phyloP scores from a whole-genome alignment of 2,797 vertebrate genomes.

The Euphonia xanthogaster region DNA sequence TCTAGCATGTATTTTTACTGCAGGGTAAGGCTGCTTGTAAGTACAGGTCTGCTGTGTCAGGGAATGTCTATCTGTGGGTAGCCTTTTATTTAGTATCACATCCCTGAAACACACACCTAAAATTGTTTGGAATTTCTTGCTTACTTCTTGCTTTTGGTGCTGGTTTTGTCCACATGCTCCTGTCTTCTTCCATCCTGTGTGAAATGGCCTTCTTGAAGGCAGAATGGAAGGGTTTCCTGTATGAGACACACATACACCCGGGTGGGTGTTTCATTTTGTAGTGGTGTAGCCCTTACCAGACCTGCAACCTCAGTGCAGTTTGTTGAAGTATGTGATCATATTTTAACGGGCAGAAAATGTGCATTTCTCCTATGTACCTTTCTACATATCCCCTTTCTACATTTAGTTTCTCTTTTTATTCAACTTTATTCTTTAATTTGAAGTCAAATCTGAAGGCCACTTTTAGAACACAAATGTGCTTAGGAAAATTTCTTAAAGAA shows the following conservation, averaged over 20 bases:
- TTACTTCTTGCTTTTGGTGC: background rate
- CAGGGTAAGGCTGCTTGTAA: background rate
- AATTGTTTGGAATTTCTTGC: background rate
- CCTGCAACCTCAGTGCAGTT: background rate
- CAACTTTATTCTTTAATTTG: background rate
- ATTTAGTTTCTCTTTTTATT: background rate
- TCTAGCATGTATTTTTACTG: background rate
- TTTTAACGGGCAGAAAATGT: background rate
- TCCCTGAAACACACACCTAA: background rate
- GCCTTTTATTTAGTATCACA: background rate
- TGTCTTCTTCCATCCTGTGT: background rate
- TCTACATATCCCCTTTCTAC: background rate
- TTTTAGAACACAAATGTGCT: background rate
- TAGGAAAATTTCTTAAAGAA: background rate
- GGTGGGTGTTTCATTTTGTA: background rate
- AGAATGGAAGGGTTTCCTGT: background rate
- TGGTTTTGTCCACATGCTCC: background rate
- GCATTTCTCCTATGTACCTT: background rate
- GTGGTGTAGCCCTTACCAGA: background rate
- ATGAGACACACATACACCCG: accelerated
- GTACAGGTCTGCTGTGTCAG: background rate
- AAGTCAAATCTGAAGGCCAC: background rate
- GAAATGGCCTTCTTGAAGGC: background rate
- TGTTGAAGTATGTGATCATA: background rate
- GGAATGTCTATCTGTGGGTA: background rate